Evolutionary conservation across 2,113 vertebrate species (phyloP), one percentile per base, ranked within the genome.

Genomic region (Puntigrus tetrazona): DNA sequence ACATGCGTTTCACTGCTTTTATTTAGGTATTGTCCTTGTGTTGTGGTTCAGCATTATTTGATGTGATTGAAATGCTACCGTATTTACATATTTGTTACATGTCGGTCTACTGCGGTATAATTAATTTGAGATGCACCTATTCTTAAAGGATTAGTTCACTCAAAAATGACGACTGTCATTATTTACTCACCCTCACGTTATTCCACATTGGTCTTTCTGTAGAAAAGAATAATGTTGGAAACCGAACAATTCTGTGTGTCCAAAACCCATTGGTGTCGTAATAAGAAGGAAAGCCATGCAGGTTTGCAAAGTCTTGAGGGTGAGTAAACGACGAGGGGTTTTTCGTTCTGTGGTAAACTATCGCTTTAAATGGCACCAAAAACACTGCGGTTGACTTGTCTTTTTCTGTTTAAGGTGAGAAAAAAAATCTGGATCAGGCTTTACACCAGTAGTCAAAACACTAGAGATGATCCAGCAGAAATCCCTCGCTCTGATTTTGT

Each of bases 391-490:
- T 67, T 67, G 31, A 31, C 31, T 67, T 65, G 29, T 11, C 65
- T 38, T 18, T 22, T 69, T 47, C 13, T 47, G 14, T 74, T 29
- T 47, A 29, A 47, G 16, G 29, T 1, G 45, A 22, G 52, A 55
- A 77, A 10, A 77, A 59, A 74, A 52, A 55, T 20, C 29, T 25
- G 29, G 5, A 57, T 36, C 31, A 7, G 29, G 7, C 29, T 77
- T 77, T n/a, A 34, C 45, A 29, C 29, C 20, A 38, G 25, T 14
- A 78, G 29, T 55, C 16, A 22, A 22, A 78, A 47, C 47, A 22
- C 77, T 36, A 43, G 14, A 61, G 59, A 25, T 73, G 81, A 83
- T 59, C 55, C 72, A 41, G 55, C 6, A 75, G 38, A 47, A 34
- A 45, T 78, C 81, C 45, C 61, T 43, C 14, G 7, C n/a, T 31